These are phyloP conservation scores for Arctocebus calabarensis DNA, from an alignment of 2,797 vertebrate genomes.

Conservation along the genomic window DNA sequence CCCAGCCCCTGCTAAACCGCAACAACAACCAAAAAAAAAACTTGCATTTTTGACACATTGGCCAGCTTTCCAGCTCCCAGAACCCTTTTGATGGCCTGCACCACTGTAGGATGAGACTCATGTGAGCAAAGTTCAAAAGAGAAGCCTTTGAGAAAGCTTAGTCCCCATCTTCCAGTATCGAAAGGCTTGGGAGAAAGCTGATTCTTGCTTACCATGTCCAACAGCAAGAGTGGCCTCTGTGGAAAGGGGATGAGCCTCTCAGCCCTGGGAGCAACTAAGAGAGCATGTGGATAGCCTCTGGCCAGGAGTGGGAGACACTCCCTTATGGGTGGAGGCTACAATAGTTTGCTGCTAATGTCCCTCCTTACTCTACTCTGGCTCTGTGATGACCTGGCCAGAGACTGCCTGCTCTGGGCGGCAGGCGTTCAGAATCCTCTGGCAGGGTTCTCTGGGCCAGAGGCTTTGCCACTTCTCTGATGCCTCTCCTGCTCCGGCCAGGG, in stretches of 20 bases:
- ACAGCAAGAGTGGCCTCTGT: not conserved
- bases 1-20: no score
- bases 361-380: not conserved
- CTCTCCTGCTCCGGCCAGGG: not conserved
- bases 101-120: not conserved
- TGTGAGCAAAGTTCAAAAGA: not conserved
- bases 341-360: not conserved
- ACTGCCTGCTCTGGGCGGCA: not conserved
- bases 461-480: not conserved
- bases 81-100: not conserved
- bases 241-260: not conserved
- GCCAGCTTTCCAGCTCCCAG: not conserved
- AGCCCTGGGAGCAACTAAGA: not conserved
- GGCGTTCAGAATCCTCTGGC: no score
- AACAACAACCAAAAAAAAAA: no score
- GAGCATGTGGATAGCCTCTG: not conserved
- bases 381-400: not conserved
- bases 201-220: not conserved
- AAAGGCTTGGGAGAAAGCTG: not conserved
- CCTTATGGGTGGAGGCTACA: not conserved
- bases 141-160: not conserved
- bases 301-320: not conserved
- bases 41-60: not conserved
- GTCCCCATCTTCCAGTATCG: not conserved
- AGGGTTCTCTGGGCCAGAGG: accelerated